Evolutionary conservation across 2,888 invertebrate species (phyloP).

Genomic region (Euclidia mi): DNA sequence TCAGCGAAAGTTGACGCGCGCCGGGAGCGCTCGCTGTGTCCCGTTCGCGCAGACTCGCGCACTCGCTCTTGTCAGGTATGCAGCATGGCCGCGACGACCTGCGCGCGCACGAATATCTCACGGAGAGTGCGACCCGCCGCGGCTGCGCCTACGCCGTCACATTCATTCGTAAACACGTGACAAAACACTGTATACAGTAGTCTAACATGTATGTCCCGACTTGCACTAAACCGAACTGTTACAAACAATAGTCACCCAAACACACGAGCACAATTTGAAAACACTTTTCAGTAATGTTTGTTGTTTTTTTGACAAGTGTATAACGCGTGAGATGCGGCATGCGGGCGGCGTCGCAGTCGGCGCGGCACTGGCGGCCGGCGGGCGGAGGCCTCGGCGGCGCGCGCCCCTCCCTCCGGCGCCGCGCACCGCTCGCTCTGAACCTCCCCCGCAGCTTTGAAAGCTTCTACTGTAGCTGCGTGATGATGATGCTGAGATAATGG

Average conservation of each 20-base stretch:
- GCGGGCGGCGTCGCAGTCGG: constrained; percentile 79
- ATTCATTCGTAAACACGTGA: constrained; percentile 89
- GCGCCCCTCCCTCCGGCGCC: constrained; percentile 72
- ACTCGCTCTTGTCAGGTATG: constrained; percentile 88
- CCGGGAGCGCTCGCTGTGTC: constrained; percentile 82
- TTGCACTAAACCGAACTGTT: constrained; percentile 44
- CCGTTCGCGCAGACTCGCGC: constrained; percentile 87
- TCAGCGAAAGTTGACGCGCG: constrained; percentile 78
- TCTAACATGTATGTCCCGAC: constrained; percentile 49
- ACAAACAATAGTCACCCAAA: constrained; percentile 49
- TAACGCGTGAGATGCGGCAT: constrained; percentile 69
- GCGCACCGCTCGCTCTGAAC: no score
- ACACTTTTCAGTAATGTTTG: constrained; percentile 81
- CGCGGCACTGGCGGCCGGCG: constrained; percentile 86
- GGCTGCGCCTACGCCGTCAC: constrained; percentile 87
- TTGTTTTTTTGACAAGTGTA: constrained; percentile 69
- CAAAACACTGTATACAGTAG: constrained; percentile 76
- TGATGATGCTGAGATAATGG: constrained; percentile 88
- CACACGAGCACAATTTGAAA: constrained; percentile 66
- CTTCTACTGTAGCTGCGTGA: constrained; percentile 84
- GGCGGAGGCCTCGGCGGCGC: constrained; percentile 83
- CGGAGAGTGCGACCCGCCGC: constrained; percentile 85
- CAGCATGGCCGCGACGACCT: constrained; percentile 90
- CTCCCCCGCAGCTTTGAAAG: constrained; percentile 83
- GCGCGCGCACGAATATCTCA: constrained; percentile 89